A percentile compares a stretch with the other conserved stretches of the same genome.
phyloP scores from a whole-genome alignment of 2,888 invertebrate species.

The Diplolepis rosae region DNA sequence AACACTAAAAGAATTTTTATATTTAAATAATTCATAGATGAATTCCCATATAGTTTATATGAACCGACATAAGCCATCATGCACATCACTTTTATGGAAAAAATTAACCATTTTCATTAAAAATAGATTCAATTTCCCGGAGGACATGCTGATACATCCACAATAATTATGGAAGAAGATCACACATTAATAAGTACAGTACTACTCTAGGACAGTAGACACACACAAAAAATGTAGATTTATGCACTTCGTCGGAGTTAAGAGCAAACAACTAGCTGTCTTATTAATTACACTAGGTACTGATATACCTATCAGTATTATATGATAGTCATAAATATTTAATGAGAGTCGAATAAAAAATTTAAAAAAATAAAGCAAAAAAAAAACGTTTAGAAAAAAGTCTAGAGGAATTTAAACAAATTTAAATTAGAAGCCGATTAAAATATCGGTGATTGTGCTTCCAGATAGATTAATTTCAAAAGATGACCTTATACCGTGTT shows the following conservation, averaged over 20 bases:
- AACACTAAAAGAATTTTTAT: too few species aligned
- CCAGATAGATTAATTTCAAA: background rate
- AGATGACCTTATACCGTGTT: background rate
- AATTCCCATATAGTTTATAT: background rate
- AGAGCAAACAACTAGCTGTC: background rate
- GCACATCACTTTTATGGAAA: slow-evolving; percentile 20
- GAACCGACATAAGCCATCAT: slow-evolving; percentile 6
- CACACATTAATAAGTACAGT: slow-evolving; percentile 18
- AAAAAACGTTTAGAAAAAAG: slow-evolving; percentile 8
- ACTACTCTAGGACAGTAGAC: background rate
- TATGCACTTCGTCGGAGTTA: background rate
- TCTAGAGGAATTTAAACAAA: background rate
- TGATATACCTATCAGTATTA: background rate
- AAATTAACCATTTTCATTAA: slow-evolving; percentile 9
- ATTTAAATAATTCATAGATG: too few species aligned
- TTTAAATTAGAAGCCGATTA: background rate
- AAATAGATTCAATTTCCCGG: slow-evolving; percentile 7
- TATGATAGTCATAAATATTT: background rate
- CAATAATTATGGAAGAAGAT: slow-evolving; percentile 9
- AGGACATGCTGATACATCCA: slow-evolving; percentile 19
- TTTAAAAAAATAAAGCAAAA: background rate
- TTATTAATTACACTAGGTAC: background rate
- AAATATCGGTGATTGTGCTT: slow-evolving; percentile 2
- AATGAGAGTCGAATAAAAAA: background rate
- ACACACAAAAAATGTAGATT: slow-evolving; percentile 8